Percentiles rank a stretch among this genome's conserved stretches.
phyloP scores from a whole-genome alignment of 2,888 invertebrate species.

The Oscheius sp. region DNA sequence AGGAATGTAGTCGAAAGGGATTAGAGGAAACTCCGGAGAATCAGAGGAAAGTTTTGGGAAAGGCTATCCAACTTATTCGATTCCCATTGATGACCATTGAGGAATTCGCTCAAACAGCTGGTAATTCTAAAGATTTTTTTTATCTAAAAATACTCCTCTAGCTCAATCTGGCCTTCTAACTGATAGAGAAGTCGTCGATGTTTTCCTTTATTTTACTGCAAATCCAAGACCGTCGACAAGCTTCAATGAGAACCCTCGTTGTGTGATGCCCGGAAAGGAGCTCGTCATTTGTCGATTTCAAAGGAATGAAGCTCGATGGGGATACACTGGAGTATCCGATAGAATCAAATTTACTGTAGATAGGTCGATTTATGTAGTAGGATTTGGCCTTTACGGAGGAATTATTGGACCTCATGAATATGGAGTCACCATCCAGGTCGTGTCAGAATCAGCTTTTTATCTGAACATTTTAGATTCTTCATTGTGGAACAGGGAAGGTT shows the following conservation, averaged over 20 bases:
- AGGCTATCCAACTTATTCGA: slow-evolving; percentile 80
- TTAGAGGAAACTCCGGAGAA: slow-evolving; percentile 78
- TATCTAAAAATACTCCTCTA: slow-evolving; percentile 33
- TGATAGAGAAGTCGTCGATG: slow-evolving; percentile 81
- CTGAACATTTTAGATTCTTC: slow-evolving; percentile 75
- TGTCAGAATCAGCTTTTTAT: too few relatives aligned
- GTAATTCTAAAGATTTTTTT: slow-evolving; percentile 5
- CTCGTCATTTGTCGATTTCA: slow-evolving; percentile 75
- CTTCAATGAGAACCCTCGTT: slow-evolving; percentile 72
- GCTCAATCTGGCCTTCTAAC: slow-evolving; percentile 79
- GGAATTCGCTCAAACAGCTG: slow-evolving; percentile 79
- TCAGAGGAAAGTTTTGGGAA: slow-evolving; percentile 77
- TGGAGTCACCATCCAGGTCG: slow-evolving; percentile 79
- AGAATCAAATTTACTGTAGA: slow-evolving; percentile 83
- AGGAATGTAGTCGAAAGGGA: slow-evolving; percentile 80
- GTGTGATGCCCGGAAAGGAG: slow-evolving; percentile 41
- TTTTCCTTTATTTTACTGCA: slow-evolving; percentile 75
- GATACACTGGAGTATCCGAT: slow-evolving; percentile 84
- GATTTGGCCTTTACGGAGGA: slow-evolving; percentile 85
- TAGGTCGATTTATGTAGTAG: slow-evolving; percentile 82
- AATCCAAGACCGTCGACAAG: slow-evolving; percentile 82
- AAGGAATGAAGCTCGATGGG: slow-evolving; percentile 83
- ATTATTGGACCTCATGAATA: slow-evolving; percentile 82
- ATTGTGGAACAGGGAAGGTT: slow-evolving; percentile 80
- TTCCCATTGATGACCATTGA: slow-evolving; percentile 86